Conservation (phyloP, 2,797 vertebrate species). For the Poeciliopsis presidionis region DNA sequence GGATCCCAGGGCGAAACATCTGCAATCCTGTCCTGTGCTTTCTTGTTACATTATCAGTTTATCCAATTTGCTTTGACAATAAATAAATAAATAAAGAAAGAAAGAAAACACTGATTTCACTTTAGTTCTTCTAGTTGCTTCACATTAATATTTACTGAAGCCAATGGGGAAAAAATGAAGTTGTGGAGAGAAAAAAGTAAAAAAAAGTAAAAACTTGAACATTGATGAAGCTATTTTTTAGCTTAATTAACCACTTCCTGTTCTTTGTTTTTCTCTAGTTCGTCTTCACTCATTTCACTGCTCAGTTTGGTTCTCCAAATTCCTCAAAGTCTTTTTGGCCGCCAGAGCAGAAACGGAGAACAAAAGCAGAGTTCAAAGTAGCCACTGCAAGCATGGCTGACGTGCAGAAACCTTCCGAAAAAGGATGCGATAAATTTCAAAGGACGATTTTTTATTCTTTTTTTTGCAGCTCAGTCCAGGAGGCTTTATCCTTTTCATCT, state of each 20-base stretch:
- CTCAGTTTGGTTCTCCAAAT: neutral
- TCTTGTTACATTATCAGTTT: neutral
- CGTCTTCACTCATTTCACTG: neutral
- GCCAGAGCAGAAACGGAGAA: neutral
- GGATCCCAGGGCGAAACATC: neutral
- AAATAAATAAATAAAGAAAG: too few relatives aligned
- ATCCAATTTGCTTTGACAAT: neutral
- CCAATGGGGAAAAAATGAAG: neutral
- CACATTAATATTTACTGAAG: neutral
- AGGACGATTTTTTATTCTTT: neutral
- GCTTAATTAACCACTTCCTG: neutral
- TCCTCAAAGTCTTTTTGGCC: neutral
- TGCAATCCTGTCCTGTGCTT: neutral
- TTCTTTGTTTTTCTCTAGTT: neutral
- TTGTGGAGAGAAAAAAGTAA: neutral
- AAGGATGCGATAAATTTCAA: slow-evolving; percentile 28
- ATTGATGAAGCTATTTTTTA: neutral
- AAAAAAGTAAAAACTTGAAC: neutral
- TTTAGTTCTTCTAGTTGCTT: neutral
- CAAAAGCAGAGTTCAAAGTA: slow-evolving; percentile 17
- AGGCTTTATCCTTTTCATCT: slow-evolving; percentile 66
- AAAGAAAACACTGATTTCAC: neutral
- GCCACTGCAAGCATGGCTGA: slow-evolving; percentile 6
- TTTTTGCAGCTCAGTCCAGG: slow-evolving; percentile 50
- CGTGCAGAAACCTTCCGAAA: slow-evolving; percentile 7